These are phyloP conservation scores for Patiria miniata DNA, from an alignment of 35 echinoderm and acorn worm species.

Conservation along the genomic window DNA sequence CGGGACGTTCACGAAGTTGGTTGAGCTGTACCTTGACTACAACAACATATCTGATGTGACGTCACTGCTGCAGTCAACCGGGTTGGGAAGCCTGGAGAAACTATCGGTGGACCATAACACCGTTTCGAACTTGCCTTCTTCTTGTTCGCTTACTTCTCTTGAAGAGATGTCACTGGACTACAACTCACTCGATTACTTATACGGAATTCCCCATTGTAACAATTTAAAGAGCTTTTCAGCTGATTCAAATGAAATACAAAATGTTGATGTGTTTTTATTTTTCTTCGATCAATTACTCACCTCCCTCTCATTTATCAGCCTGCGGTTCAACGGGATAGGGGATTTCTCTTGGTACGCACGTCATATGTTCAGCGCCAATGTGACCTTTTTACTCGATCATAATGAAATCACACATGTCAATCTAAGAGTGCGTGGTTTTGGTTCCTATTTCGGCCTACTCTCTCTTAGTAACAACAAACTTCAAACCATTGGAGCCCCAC, in stretches of 20 bases:
- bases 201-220: not conserved
- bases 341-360: too few species aligned
- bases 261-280: not conserved
- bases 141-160: not conserved
- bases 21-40: not conserved
- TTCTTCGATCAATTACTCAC: not conserved
- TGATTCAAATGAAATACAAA: not conserved
- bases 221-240: not conserved
- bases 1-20: too few species aligned
- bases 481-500: too few species aligned
- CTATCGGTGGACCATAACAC: not conserved
- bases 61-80: not conserved
- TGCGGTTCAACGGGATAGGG: not conserved
- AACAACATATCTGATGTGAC: conserved; percentile 19
- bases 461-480: too few species aligned
- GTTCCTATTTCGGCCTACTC: too few species aligned
- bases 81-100: not conserved
- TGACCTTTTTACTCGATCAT: too few species aligned
- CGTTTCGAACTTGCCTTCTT: not conserved
- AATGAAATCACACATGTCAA: too few species aligned
- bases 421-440: too few species aligned
- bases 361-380: too few species aligned
- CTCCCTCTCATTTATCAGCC: not conserved
- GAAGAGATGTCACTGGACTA: not conserved
- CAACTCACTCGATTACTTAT: not conserved